phyloP scores from a whole-genome alignment of 2,797 vertebrate genomes.

The Hyperoplus lanceolatus region DNA sequence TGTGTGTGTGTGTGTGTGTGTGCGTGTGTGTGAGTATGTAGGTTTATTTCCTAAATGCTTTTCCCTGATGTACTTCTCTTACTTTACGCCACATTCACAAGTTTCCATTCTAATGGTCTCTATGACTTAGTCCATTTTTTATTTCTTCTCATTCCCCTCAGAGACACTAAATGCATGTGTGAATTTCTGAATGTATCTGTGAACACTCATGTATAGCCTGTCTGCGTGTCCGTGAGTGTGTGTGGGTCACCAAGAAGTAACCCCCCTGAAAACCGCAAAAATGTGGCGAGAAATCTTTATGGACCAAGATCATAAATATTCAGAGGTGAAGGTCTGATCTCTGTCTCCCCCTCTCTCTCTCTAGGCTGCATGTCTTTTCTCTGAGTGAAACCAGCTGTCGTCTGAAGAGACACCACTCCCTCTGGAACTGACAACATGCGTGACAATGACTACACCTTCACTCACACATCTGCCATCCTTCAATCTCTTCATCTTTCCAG shows the following conservation, averaged over 20 bases:
- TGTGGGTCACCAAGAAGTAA: conserved; percentile 64
- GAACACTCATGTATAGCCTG: conserved; percentile 52
- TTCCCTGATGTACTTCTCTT: conserved; percentile 40
- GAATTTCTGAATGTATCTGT: conserved; percentile 61
- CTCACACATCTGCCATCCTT: conserved; percentile 79
- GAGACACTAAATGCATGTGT: conserved; percentile 48
- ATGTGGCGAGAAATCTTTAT: conserved; percentile 78
- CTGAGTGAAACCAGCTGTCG: conserved; percentile 84
- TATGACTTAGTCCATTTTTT: conserved; percentile 47
- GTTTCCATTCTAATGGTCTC: conserved; percentile 65
- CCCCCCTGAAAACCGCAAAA: conserved; percentile 70
- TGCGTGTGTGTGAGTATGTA: conserved; percentile 17
- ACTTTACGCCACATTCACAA: conserved; percentile 51
- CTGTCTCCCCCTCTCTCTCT: conserved; percentile 39
- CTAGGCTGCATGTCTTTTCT: conserved; percentile 64
- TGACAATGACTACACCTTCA: conserved; percentile 78
- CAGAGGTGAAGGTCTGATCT: conserved; percentile 77
- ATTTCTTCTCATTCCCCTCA: conserved; percentile 15
- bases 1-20: background rate
- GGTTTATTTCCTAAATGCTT: conserved; percentile 63
- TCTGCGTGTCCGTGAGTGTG: conserved; percentile 45
- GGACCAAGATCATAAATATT: conserved; percentile 82
- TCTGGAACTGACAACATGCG: conserved; percentile 74
- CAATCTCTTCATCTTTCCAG: conserved; percentile 60
- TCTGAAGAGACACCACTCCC: conserved; percentile 72